Base-by-base conservation (phyloP, 2,113 vertebrate species). In the Aegotheles bennettii region DNA sequence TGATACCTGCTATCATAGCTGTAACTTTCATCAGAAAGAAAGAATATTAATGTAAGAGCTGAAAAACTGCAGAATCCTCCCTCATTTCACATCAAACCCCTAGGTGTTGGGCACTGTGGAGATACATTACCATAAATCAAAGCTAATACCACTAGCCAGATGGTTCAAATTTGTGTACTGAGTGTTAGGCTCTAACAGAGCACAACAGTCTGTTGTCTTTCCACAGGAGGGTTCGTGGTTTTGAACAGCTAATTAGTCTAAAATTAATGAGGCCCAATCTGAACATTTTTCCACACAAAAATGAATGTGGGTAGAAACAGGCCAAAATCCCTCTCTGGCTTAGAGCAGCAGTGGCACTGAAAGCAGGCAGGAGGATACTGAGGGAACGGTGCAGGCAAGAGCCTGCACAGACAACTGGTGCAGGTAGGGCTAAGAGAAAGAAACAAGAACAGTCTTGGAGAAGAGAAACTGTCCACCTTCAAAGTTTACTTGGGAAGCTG, bases 151-250 rank as follows among this genome's bases (percentile, higher is more conserved):
- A 65, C 38, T 36, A 88, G 82, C 84, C 90, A 95, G 90, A 90
- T 95, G 74, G 93, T 83, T 96, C 89, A 95, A 80, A 95, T 93
- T 93, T 91, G 70, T 45, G 67, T 76, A 76, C 85, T 48, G 31
- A 91, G 61, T 51, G 51, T 40, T 79, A 92, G 51, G 53, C 82
- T 82, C 43, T 83, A 90, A 87, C 19, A 77, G 85, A 88, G 71
- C 71, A 79, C 87, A 95, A 92, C 63, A 91, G 75, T 5, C 91
- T 89, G 63, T 82, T 95, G 84, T 93, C 81, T 67, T 95, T 94
- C 54, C 38, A 85, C 4, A 2, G 63, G 38, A 76, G 42, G 40
- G 70, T 73, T 93, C 78, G 91, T 57, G 18, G 81, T 85, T 87
- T 91, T 83, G 78, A 80, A 69, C 81, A 83, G 84, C 93, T 95